These are phyloP conservation scores for Nomada hirtipes DNA, from an alignment of 2,888 invertebrate species.

Conservation along the genomic window DNA sequence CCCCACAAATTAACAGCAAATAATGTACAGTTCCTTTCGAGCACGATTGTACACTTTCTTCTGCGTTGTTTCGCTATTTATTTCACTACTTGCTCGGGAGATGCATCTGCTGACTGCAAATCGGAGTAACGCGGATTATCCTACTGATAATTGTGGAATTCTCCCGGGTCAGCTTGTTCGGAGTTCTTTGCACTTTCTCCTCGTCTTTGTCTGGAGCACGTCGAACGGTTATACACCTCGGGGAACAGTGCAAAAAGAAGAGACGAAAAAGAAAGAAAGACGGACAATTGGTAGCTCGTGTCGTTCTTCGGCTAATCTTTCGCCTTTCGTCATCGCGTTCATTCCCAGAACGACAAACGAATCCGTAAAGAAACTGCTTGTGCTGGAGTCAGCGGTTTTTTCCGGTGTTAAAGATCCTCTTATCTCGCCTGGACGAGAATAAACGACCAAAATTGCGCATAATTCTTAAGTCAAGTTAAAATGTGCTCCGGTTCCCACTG, in stretches of 20 bases:
- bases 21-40: background rate
- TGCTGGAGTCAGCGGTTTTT: constrained; percentile 58
- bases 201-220: constrained; percentile 34
- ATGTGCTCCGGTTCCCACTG: background rate
- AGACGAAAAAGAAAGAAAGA: constrained; percentile 10
- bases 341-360: constrained; percentile 63
- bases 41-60: no score
- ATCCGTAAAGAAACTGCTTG: constrained; percentile 43
- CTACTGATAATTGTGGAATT: constrained; percentile 70
- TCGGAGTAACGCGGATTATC: constrained; percentile 49
- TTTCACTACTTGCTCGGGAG: background rate
- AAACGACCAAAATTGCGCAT: constrained; percentile 31
- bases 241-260: constrained; percentile 14
- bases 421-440: constrained; percentile 52
- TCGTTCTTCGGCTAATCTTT: constrained; percentile 63
- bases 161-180: constrained; percentile 62
- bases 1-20: background rate
- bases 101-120: constrained; percentile 38
- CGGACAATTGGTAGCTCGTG: constrained; percentile 42
- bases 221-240: constrained; percentile 38
- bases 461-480: background rate
- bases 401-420: constrained; percentile 60
- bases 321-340: constrained; percentile 64
- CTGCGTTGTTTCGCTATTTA: no score
- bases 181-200: constrained; percentile 67